Base-by-base conservation (phyloP, 1,140 invertebrate genomes). In the Geopemphigus sp. region DNA sequence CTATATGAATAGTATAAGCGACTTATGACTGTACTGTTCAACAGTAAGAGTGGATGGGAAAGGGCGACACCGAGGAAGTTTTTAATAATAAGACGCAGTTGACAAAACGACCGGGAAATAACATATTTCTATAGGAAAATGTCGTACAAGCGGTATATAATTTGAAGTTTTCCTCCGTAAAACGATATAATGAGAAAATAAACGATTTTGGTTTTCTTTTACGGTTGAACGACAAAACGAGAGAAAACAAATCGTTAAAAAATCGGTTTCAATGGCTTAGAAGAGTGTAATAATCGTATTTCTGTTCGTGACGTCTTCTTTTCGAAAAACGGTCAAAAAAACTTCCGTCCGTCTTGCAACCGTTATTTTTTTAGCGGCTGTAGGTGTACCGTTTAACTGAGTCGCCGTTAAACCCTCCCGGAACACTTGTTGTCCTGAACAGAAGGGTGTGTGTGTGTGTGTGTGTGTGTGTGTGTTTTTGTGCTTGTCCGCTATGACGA, bases 401-500 rank as follows among this genome's bases (percentile, higher is more conserved):
- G 39, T 39, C 29, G 19, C 32, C 14, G 22, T 14, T 68, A 50
- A 68, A 50, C 66, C 24, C 50, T 10, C 15, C 45, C 39, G 22
- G 47, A 45, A 68, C n/a, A 50, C 22, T 68, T 68, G 22, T 59
- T 59, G 45, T 68, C 14, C n/a, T n/a, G n/a, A n/a, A n/a, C n/a
- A n/a, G n/a, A n/a, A n/a, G n/a, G n/a, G n/a, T n/a, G n/a, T n/a
- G n/a, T n/a, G n/a, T n/a, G n/a, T n/a, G n/a, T n/a, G n/a, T n/a
- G n/a, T n/a, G n/a, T n/a, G n/a, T n/a, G n/a, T n/a, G n/a, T n/a
- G 22, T 59, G 1, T 59, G 10, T 57, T 57, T 22, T 68, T 19
- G n/a, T 39, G 63, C 12, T 12, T 68, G 66, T 50, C n/a, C 39
- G 66, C 15, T 50, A 50, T 68, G 66, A 68, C 66, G 66, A 47